A percentile compares a stretch with the other conserved stretches of the same genome.
Conservation (phyloP, 2,888 invertebrate species). For the Trachelus iudaicus region DNA sequence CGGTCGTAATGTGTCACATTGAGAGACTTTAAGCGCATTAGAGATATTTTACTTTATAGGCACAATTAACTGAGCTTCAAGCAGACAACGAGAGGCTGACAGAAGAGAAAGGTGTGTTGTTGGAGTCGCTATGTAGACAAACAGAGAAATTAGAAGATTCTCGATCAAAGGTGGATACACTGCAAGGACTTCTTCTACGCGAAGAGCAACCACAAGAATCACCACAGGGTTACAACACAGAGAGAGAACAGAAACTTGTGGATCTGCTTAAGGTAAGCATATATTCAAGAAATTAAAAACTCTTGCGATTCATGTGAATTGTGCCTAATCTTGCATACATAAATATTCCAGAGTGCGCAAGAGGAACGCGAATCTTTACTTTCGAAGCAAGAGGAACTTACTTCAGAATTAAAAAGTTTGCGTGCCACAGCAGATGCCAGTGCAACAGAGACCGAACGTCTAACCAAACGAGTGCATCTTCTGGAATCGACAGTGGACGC, state of each 20-base stretch:
- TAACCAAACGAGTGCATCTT: constrained; percentile 77
- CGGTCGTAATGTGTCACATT: not conserved
- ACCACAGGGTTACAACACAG: constrained; percentile 72
- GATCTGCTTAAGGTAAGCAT: constrained; percentile 79
- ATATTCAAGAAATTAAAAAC: not conserved
- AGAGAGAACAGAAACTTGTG: constrained; percentile 83
- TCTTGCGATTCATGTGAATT: not conserved
- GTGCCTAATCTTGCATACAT: not conserved
- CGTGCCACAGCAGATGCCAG: constrained; percentile 72
- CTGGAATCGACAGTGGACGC: constrained; percentile 82
- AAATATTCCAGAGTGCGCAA: constrained; percentile 72
- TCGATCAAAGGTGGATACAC: constrained; percentile 83
- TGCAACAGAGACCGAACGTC: constrained; percentile 74
- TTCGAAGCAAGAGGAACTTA: constrained; percentile 82
- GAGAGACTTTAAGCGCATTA: constrained; percentile 28
- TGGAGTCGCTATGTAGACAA: constrained; percentile 91
- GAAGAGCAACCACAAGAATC: constrained; percentile 73
- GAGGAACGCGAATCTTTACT: constrained; percentile 81
- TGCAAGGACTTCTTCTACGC: constrained; percentile 81
- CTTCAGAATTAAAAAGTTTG: constrained; percentile 75
- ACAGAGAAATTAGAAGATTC: constrained; percentile 92
- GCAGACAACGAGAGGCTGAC: constrained; percentile 87
- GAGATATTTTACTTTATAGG: constrained; percentile 65
- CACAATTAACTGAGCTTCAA: constrained; percentile 86
- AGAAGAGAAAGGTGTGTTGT: constrained; percentile 89